These are phyloP conservation scores for Phalloptychus januarius DNA, from an alignment of 2,797 vertebrate species.

Conservation along the genomic window DNA sequence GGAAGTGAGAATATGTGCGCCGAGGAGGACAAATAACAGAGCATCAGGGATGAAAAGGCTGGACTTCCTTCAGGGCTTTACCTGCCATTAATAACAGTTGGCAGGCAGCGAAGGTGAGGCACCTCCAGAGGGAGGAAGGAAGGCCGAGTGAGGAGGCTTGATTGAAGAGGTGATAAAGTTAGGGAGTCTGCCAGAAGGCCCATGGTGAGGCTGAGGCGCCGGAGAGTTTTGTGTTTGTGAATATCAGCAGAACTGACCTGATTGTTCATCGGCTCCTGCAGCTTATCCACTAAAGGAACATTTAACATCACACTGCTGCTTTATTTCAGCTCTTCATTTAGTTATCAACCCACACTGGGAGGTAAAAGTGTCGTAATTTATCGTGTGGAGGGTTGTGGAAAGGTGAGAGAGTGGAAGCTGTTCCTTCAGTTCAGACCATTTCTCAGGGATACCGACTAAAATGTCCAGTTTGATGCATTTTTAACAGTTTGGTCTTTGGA, in stretches of 20 bases:
- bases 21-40: constrained; percentile 5
- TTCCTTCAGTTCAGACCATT: neutral
- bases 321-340: neutral
- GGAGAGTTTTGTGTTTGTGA: constrained; percentile 36
- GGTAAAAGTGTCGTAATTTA: neutral
- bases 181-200: constrained; percentile 33
- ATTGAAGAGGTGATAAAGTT: constrained; percentile 42
- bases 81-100: constrained; percentile 24
- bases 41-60: constrained; percentile 25
- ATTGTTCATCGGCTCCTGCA: constrained; percentile 3
- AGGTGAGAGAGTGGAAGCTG: neutral
- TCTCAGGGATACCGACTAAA: neutral
- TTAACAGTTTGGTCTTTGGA: no score
- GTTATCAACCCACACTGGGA: neutral
- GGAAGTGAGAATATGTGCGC: constrained; percentile 22
- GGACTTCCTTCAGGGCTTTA: constrained; percentile 46
- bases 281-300: neutral
- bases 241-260: constrained; percentile 31
- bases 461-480: neutral
- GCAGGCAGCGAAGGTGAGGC: constrained; percentile 21
- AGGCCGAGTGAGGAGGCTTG: constrained; percentile 27
- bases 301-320: constrained; percentile 1
- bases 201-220: constrained; percentile 46
- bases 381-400: neutral
- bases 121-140: constrained; percentile 37